Base-by-base conservation (phyloP, 2,888 invertebrate species). In the Leucania comma region DNA sequence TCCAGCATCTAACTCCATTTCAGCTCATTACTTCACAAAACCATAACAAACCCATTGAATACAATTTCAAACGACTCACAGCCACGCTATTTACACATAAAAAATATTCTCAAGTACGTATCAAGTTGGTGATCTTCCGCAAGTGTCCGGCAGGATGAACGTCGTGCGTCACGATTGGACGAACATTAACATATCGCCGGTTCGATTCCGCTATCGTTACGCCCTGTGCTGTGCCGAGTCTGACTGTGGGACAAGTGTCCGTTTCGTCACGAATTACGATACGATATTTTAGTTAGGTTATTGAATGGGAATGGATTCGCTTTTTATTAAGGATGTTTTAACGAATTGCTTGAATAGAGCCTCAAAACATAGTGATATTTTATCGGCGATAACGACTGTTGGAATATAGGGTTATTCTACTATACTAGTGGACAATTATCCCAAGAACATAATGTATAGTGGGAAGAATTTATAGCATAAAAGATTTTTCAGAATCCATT, bases 101-200 rank as follows among this genome's bases (percentile, higher is more conserved):
- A 86, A 86, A 80, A 84, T 82, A 83, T 84, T 83, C 78, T 58
- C 72, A 80, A 84, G 75, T 73, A 88, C 87, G 82, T 88, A 84
- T 84, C 84, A 57, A 73, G 61, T 62, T 78, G 70, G 83, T 67
- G 81, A 84, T 85, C 84, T 85, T 81, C 82, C 70, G 85, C 90
- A 91, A 91, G 90, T 94, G 93, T 93, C 92, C 88, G 76, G 85
- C 84, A 82, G 90, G 90, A 89, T 90, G 93, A 90, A 88, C 93
- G 93, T 95, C 95, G 95, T 95, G 95, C 92, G 93, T 95, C 95
- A 95, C 95, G 95, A 95, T 94, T 93, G 92, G 94, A 93, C 92
- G 91, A 88, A 90, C 91, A 95, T 95, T 95, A 91, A 92, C 95
- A 95, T 95, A 95, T 95, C 94, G 91, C 91, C 87, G 91, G 87